Conservation (phyloP, 2,888 invertebrate species). For the Agonopterix alstromeriana region DNA sequence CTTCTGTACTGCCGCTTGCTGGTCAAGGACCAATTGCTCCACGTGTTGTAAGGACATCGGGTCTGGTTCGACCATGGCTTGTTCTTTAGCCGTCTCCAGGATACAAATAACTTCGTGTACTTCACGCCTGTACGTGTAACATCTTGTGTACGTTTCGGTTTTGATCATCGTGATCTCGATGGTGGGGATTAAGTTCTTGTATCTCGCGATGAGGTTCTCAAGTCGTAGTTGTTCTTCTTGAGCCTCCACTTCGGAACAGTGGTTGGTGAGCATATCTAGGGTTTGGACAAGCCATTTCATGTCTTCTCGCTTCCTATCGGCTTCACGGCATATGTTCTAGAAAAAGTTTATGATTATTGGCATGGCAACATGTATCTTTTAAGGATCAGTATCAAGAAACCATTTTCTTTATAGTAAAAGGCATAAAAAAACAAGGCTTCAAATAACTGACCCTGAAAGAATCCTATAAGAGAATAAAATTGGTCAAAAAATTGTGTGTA, state of each 20-base stretch:
- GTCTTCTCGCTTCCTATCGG: conserved; percentile 92
- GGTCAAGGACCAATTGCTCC: conserved; percentile 85
- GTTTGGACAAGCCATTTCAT: conserved; percentile 97
- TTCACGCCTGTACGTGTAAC: conserved; percentile 93
- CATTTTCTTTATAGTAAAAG: too few species aligned
- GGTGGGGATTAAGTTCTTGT: conserved; percentile 93
- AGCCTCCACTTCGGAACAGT: conserved; percentile 88
- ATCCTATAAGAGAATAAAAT: too few species aligned
- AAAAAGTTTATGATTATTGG: conserved; percentile 9
- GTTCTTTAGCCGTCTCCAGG: conserved; percentile 85
- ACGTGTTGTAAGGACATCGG: conserved; percentile 86
- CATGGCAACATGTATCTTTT: too few species aligned
- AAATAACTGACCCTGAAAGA: too few species aligned
- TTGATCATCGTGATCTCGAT: conserved; percentile 95
- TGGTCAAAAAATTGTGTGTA: too few species aligned
- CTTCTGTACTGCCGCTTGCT: conserved; percentile 88
- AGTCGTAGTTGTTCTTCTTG: conserved; percentile 87
- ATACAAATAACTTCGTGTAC: conserved; percentile 90
- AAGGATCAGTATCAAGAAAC: too few species aligned
- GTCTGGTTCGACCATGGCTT: conserved; percentile 79
- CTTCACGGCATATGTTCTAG: conserved; percentile 92
- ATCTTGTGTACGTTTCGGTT: conserved; percentile 94
- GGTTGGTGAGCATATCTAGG: conserved; percentile 88
- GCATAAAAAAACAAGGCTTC: too few species aligned
- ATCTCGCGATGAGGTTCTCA: conserved; percentile 89